Percentiles rank a stretch among this genome's conserved stretches.
These are phyloP conservation scores for Odontocolon sp. DNA, from an alignment of 2,888 invertebrate species.

Conservation along the genomic window DNA sequence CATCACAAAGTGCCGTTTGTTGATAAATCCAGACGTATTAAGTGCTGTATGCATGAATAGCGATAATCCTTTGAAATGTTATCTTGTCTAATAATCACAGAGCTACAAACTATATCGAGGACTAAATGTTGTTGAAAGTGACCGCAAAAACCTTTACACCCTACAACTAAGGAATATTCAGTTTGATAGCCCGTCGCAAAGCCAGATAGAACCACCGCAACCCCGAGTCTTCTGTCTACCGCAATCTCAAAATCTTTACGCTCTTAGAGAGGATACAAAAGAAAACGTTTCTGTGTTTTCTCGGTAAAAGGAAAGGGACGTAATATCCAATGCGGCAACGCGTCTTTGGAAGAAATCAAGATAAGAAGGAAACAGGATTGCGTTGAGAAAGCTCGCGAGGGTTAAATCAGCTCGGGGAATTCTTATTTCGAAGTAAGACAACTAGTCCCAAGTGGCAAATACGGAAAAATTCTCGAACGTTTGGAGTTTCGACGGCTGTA, in stretches of 20 bases:
- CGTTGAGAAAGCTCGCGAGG: slow-evolving; percentile 30
- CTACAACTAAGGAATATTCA: too few species aligned
- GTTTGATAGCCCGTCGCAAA: too few species aligned
- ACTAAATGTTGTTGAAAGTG: too few species aligned
- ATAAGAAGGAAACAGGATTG: slow-evolving; percentile 38
- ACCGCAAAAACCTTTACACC: too few species aligned
- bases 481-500: slow-evolving; percentile 35
- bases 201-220: neutral
- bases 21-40: too few species aligned
- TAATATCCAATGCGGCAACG: slow-evolving; percentile 23
- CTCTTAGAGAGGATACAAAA: neutral
- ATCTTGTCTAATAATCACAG: too few species aligned
- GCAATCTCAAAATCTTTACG: neutral
- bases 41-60: too few species aligned
- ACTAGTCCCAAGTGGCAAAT: slow-evolving; percentile 56
- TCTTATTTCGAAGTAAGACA: slow-evolving; percentile 45
- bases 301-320: neutral
- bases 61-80: too few species aligned
- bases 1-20: too few species aligned
- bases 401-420: slow-evolving; percentile 30
- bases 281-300: neutral
- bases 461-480: slow-evolving; percentile 47
- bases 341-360: slow-evolving; percentile 32
- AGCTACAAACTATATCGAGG: too few species aligned
- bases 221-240: neutral